A percentile compares a stretch with the other conserved stretches of the same genome.
Evolutionary conservation across 2,113 vertebrate species (phyloP).

Genomic region (Myotis yumanensis): DNA sequence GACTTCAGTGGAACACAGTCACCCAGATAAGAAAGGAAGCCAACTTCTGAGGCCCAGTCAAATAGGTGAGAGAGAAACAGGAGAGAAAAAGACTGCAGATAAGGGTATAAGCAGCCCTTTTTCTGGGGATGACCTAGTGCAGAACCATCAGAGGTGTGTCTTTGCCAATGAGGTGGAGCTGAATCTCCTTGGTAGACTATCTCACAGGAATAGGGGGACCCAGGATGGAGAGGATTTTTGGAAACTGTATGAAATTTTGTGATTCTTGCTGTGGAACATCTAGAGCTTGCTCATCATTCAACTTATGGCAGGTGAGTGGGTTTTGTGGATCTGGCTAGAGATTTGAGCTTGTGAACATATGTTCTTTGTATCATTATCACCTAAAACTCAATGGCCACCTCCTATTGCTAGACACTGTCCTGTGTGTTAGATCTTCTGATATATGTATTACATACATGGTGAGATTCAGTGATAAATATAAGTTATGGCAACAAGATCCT

Average conservation of each 20-base stretch:
- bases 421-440: background rate
- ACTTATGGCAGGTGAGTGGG: background rate
- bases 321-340: background rate
- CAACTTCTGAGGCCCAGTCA: background rate
- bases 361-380: background rate
- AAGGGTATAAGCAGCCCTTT: rapidly evolving
- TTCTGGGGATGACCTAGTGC: background rate
- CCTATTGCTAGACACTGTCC: background rate
- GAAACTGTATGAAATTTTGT: background rate
- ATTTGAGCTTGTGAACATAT: background rate
- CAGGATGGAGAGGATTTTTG: rapidly evolving
- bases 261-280: background rate
- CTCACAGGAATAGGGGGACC: rapidly evolving
- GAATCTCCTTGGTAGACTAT: no score
- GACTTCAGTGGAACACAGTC: rapidly evolving
- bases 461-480: background rate
- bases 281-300: rapidly evolving
- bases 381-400: background rate
- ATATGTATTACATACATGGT: background rate
- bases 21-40: background rate
- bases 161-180: no score
- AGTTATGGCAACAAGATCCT: background rate
- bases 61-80: background rate
- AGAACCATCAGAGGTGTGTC: background rate
- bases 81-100: background rate